Percentiles rank a stretch among this genome's conserved stretches.
phyloP scores from a whole-genome alignment of 2,797 vertebrate species.

The Poeciliopsis infans region DNA sequence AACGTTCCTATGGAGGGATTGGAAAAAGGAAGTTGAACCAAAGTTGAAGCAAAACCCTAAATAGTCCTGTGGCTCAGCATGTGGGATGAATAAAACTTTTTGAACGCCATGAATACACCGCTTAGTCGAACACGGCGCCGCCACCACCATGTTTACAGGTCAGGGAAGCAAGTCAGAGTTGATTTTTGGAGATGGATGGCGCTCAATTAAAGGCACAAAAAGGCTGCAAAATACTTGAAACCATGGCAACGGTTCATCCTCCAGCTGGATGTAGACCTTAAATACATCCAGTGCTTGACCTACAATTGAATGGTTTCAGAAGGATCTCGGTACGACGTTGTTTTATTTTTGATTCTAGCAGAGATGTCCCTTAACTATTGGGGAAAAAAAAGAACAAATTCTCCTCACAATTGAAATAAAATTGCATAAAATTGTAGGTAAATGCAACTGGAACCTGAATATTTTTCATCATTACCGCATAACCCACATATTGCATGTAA shows the following conservation, averaged over 20 bases:
- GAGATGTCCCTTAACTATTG: neutral
- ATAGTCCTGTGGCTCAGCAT: neutral
- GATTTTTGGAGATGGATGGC: neutral
- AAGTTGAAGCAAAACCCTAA: neutral
- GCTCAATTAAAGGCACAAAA: neutral
- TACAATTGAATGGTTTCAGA: neutral
- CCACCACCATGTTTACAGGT: neutral
- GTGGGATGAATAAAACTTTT: neutral
- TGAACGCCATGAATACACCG: neutral
- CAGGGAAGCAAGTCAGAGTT: neutral
- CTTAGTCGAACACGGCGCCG: neutral
- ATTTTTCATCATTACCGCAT: neutral
- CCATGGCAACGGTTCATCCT: neutral
- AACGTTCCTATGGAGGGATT: neutral
- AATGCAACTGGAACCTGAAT: neutral
- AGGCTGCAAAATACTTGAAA: neutral
- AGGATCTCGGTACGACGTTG: neutral
- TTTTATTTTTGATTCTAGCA: neutral
- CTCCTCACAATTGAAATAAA: neutral
- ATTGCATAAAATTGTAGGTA: neutral
- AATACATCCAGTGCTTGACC: neutral
- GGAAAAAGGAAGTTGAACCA: neutral
- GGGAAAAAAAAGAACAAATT: neutral
- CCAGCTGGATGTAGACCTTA: neutral
- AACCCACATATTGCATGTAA: neutral